Base-by-base conservation (phyloP, 1,140 invertebrate species). In the Venturia canescens region DNA sequence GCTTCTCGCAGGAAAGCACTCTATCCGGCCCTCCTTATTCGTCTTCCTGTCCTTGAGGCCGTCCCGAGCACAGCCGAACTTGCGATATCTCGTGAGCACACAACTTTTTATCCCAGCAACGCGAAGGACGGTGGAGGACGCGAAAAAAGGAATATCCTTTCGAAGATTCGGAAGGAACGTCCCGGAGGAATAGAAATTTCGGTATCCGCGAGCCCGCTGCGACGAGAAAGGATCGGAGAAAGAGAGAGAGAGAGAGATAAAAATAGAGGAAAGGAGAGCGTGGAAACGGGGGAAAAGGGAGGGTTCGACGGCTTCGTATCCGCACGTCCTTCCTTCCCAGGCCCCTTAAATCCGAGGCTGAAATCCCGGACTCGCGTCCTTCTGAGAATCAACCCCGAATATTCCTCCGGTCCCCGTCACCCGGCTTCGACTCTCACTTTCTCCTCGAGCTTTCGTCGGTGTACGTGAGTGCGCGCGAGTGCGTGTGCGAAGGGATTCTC, bases 391-490 rank as follows among this genome's bases (percentile, higher is more conserved):
- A 44, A 44, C 38, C 38, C 38, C 38, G 38, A 44, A 44, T 44
- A 13, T 13, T 44, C 15, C 23, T 63, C 11, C 60, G 3, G 5
- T 26, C 60, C 11, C 60, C 27, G n/a, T 26, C n/a, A 57, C 13
- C 31, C n/a, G n/a, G n/a, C 34, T 72, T 26, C 70, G 13, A 72
- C 38, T 50, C 23, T 18, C 70, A 16, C 48, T 74, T 21, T 29
- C 50, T 21, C 44, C 13, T 74, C 50, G 0, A 26, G 72, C 21
- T 53, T 76, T 60, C 63, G 11, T 13, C 23, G 4, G 70, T 75
- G 75, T 79, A n/a, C n/a, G 82, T 80, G 82, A 72, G 80, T 77
- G 82, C 74, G 86, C 79, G 84, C 74, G 69, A 81, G 78, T 81
- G 81, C 29, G 67, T 71, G 81, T 60, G 69, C 27, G 82, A 67